phyloP scores from a whole-genome alignment of 2,797 vertebrate species.

The Liparis tanakae region DNA sequence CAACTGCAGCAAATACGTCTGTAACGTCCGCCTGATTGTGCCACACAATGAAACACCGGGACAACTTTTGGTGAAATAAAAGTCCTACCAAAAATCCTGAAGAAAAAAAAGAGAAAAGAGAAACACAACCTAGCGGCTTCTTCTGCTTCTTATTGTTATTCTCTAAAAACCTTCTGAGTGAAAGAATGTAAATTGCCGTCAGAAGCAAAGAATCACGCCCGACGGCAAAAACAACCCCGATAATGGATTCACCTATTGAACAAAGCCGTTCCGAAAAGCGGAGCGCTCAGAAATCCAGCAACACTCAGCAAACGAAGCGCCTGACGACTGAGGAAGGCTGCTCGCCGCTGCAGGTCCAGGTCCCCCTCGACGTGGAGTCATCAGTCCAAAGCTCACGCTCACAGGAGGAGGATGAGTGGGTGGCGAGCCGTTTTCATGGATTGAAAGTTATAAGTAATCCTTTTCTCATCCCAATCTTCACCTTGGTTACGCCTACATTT shows the following conservation, averaged over 20 bases:
- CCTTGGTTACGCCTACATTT: slow-evolving; percentile 11
- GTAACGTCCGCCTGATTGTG: no score
- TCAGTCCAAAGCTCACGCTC: slow-evolving; percentile 64
- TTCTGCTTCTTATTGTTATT: no score
- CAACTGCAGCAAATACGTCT: slow-evolving; percentile 3
- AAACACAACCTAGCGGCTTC: neutral
- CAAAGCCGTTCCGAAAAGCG: slow-evolving; percentile 22
- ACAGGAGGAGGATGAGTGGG: slow-evolving; percentile 30
- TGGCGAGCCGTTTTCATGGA: slow-evolving; percentile 1
- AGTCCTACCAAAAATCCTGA: neutral
- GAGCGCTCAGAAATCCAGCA: slow-evolving; percentile 20
- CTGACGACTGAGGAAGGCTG: slow-evolving; percentile 35
- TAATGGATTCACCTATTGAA: slow-evolving; percentile 41
- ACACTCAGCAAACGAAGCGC: slow-evolving; percentile 22
- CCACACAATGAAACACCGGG: neutral
- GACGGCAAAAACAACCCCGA: neutral
- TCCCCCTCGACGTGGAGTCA: slow-evolving; percentile 43
- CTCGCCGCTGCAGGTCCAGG: slow-evolving; percentile 14
- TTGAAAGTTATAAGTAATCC: slow-evolving; percentile 1
- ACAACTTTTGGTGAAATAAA: neutral
- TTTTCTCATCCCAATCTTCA: slow-evolving; percentile 6
- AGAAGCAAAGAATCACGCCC: neutral
- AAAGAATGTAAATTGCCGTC: neutral
- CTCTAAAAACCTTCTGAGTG: neutral
- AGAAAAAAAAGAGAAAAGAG: neutral